Evolutionary conservation across 1,140 invertebrate genomes (phyloP).

Genomic region (Liolophura sinensis): DNA sequence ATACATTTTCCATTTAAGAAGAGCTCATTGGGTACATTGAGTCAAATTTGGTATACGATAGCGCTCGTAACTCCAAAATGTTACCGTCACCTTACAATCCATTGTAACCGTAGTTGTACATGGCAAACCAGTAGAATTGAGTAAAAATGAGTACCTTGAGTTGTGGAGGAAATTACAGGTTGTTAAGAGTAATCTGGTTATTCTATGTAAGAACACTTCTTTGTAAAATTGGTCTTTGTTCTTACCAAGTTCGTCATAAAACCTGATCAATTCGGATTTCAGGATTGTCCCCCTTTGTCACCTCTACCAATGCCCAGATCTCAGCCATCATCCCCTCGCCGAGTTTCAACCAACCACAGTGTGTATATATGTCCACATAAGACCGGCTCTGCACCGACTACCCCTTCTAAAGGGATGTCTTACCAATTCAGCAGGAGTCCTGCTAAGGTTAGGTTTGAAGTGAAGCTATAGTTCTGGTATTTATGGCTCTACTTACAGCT

Average conservation of each 20-base stretch:
- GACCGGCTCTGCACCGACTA: constrained; percentile 54
- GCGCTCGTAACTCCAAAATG: too few species aligned
- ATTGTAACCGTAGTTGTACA: too few species aligned
- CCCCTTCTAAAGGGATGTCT: constrained; percentile 63
- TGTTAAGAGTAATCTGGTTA: too few species aligned
- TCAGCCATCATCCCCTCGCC: constrained; percentile 69
- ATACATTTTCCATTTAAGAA: too few species aligned
- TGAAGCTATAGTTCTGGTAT: constrained; percentile 1
- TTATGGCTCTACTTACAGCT: not conserved
- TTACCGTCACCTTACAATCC: too few species aligned
- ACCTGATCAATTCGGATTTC: constrained; percentile 8
- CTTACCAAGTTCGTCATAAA: too few species aligned
- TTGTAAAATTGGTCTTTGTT: not conserved
- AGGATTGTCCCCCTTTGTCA: constrained; percentile 70
- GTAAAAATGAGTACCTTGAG: too few species aligned
- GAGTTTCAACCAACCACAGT: constrained; percentile 70
- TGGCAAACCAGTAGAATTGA: too few species aligned
- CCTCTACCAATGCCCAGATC: constrained; percentile 74
- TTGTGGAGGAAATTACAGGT: too few species aligned
- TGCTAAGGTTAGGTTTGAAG: constrained; percentile 71
- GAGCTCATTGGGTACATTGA: too few species aligned
- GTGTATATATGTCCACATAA: constrained; percentile 70
- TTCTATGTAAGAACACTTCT: too few species aligned
- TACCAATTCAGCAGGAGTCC: constrained; percentile 90
- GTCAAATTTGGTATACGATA: too few species aligned